Base-by-base conservation (phyloP, 2,888 invertebrate species). In the Rhagonycha lutea region DNA sequence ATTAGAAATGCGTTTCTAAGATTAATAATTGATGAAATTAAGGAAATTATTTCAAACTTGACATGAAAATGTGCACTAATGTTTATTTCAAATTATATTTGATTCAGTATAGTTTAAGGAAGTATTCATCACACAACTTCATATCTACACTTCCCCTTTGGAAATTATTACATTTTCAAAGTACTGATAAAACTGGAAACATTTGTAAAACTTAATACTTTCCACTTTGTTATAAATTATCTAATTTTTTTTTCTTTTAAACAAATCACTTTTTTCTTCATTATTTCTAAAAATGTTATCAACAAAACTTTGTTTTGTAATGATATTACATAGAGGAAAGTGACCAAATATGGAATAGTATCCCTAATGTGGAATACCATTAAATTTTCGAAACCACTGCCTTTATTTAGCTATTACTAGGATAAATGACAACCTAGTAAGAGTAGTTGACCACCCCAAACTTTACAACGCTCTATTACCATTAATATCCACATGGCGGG, bases 1-100 rank as follows among this genome's bases (percentile, higher is more conserved):
- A 68, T 29, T 72, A 72, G 68, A 68, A 72, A 28, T 14, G 28
- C 68, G 67, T 28, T 24, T 72, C 67, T 9, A 68, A 68, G 61
- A 72, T 72, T 72, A 68, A 72, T 68, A 72, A 67, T 68, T 72
- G 72, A 72, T 65, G 63, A 26, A 65, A 65, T 72, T 68, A 68
- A 72, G 68, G 68, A 72, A 68, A 72, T 72, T 72, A 68, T 68
- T 68, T 68, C 26, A 26, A 28, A 72, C 28, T 61, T 61, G 67
- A 61, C 61, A 68, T 61, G 61, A 68, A 68, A 72, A 68, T 68
- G 72, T 68, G 68, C 68, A 14, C 26, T 65, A 65, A 65, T 65
- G 63, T 65, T 65, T 65, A 61, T 72, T 72, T 61, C 68, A 61
- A 72, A 72, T 68, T 72, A 68, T 68, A 72, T 68, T 72, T 72